Evolutionary conservation across 2,888 invertebrate species (phyloP).

Genomic region (Boloria selene): DNA sequence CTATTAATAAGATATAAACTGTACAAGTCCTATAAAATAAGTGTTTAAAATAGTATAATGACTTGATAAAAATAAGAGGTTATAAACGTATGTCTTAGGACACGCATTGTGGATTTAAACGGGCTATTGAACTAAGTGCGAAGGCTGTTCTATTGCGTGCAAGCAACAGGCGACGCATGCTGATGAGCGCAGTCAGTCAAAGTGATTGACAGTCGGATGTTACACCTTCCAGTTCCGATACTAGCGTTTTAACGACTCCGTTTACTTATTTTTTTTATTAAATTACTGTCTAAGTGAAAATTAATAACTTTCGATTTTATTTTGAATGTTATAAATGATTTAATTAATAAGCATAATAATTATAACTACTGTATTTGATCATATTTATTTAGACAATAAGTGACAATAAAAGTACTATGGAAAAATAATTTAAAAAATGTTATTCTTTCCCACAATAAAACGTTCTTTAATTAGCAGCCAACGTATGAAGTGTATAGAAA

Average conservation of each 20-base stretch:
- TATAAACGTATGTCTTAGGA: conserved; percentile 19
- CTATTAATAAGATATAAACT: background rate
- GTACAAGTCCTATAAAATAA: background rate
- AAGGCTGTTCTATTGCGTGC: conserved; percentile 34
- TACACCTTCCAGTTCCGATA: conserved; percentile 44
- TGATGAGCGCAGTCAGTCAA: conserved; percentile 35
- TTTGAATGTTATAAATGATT: no score
- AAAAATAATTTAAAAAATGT: no score
- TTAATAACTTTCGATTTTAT: no score
- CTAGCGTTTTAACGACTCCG: conserved; percentile 14
- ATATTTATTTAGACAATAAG: no score
- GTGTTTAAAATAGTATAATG: background rate
- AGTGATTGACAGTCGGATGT: conserved; percentile 48
- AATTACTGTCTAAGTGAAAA: background rate
- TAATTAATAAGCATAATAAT: no score
- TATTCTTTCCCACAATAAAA: no score
- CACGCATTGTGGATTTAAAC: conserved; percentile 23
- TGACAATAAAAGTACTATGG: no score
- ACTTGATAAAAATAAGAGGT: conserved; percentile 1
- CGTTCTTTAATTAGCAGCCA: background rate
- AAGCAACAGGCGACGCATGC: conserved; percentile 34
- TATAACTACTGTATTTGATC: no score
- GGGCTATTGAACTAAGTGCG: conserved; percentile 23
- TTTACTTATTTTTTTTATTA: conserved; percentile 2
- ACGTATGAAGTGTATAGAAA: conserved; percentile 2